Conservation (phyloP, 2,888 invertebrate genomes). For the Hypsopygia costalis region DNA sequence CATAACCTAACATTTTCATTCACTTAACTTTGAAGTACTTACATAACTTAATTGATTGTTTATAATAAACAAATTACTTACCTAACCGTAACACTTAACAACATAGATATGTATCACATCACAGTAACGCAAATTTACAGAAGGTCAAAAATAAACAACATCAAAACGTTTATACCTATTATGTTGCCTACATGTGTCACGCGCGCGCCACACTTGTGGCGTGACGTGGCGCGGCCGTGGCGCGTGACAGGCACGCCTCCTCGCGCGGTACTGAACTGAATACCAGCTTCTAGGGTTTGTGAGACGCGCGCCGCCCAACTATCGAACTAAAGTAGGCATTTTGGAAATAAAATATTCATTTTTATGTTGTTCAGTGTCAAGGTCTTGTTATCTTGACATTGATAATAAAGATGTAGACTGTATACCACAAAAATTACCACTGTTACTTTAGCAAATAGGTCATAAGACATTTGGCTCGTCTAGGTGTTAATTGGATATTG, state of each 20-base stretch:
- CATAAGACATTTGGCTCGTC: no score
- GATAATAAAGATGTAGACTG: neutral
- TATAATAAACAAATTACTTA: no score
- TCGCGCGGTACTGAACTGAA: constrained; percentile 31
- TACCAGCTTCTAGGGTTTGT: constrained; percentile 8
- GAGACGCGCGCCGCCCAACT: constrained; percentile 25
- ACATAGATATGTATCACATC: constrained; percentile 8
- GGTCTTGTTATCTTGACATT: constrained; percentile 12
- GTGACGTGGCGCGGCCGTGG: constrained; percentile 18
- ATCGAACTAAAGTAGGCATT: constrained; percentile 22
- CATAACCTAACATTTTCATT: no score
- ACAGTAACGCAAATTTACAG: constrained; percentile 13
- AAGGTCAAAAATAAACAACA: constrained; percentile 19
- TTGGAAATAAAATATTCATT: constrained; percentile 15
- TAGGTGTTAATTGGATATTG: no score
- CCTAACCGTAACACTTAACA: constrained; percentile 4
- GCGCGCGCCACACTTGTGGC: constrained; percentile 21
- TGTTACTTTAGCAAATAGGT: no score
- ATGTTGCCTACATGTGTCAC: no score
- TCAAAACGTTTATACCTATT: constrained; percentile 11
- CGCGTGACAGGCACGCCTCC: constrained; percentile 33
- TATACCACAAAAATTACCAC: no score
- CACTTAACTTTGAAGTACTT: no score
- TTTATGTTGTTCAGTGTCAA: constrained; percentile 15
- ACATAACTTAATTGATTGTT: no score